Evolutionary conservation across 2,797 vertebrate species (phyloP).

Genomic region (Smutsia temminckii): DNA sequence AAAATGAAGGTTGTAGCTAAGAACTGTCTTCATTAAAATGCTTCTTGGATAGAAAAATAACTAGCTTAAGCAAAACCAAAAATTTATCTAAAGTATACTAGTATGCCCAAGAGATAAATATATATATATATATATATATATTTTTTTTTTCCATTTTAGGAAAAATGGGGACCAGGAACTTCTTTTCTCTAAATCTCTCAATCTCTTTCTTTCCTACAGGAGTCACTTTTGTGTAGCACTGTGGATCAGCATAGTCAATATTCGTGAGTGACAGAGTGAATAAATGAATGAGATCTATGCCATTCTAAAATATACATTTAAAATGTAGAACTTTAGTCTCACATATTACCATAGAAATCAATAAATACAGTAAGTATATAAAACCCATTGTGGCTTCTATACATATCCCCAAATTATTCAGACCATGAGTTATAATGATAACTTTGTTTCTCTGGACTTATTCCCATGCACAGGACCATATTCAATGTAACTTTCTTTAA

Average conservation of each 20-base stretch:
- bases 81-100: background rate
- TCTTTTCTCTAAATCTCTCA: no score
- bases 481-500: background rate
- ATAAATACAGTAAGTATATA: background rate
- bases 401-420: background rate
- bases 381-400: background rate
- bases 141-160: background rate
- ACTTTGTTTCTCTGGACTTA: background rate
- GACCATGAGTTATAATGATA: background rate
- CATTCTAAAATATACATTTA: background rate
- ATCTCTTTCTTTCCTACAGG: no score
- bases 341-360: background rate
- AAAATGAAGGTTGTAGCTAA: background rate
- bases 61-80: background rate
- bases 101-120: background rate
- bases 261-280: background rate
- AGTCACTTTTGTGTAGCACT: background rate
- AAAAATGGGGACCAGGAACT: background rate
- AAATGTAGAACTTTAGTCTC: background rate
- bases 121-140: no score
- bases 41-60: background rate
- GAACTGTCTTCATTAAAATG: background rate
- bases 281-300: background rate
- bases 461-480: background rate
- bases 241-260: background rate